Percentiles rank a stretch among this genome's conserved stretches.
Evolutionary conservation across 2,888 invertebrate species (phyloP).

Genomic region (Trachelus troglodyta): DNA sequence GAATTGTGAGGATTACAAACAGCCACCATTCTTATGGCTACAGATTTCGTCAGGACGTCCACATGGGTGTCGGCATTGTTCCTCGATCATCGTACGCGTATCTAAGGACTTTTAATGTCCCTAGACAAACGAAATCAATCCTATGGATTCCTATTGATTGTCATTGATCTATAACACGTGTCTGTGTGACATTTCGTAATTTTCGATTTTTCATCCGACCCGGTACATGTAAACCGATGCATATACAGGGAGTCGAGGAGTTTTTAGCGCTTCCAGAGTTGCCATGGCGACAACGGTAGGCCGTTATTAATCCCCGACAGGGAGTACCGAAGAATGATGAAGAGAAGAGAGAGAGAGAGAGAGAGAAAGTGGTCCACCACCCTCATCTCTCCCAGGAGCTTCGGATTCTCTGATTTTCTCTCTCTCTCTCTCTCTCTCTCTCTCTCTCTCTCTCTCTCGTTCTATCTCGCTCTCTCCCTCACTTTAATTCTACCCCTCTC

Average conservation of each 20-base stretch:
- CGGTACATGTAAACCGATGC: background rate
- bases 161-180: background rate
- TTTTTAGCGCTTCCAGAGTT: conserved; percentile 53
- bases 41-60: background rate
- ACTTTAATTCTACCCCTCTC: conserved; percentile 18
- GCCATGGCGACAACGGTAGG: conserved; percentile 59
- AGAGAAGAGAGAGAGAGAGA: conserved; percentile 36
- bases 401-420: conserved; percentile 32
- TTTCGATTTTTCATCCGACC: background rate
- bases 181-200: background rate
- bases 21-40: background rate
- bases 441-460: conserved; percentile 27
- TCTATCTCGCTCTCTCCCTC: conserved; percentile 7
- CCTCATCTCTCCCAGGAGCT: conserved; percentile 19
- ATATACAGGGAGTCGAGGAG: conserved; percentile 30
- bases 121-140: background rate
- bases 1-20: background rate
- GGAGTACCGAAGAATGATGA: conserved; percentile 46
- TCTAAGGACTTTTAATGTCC: background rate
- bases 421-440: too few relatives aligned
- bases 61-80: background rate
- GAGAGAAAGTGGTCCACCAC: conserved; percentile 27
- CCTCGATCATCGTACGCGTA: background rate
- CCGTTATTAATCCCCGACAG: conserved; percentile 60
- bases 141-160: background rate